Evolutionary conservation across 2,888 invertebrate genomes (phyloP).

Genomic region (Hydriomena furcata): DNA sequence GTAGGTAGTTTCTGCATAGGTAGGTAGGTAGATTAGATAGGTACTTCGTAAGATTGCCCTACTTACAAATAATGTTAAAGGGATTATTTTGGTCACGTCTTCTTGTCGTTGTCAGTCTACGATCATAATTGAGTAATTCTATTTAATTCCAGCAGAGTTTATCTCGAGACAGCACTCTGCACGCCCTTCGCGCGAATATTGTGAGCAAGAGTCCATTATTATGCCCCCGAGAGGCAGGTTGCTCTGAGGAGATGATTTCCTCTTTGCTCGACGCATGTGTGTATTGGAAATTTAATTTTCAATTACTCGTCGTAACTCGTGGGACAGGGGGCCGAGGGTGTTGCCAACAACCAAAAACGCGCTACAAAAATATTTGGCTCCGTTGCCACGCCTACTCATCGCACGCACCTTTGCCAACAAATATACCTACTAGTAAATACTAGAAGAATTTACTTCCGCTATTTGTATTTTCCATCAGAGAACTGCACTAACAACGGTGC

Average conservation of each 20-base stretch:
- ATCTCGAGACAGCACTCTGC: too few species aligned
- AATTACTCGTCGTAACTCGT: neutral
- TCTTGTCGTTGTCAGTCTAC: neutral
- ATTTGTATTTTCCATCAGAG: too few species aligned
- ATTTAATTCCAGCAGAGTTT: neutral
- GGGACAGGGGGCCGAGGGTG: neutral
- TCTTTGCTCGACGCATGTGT: neutral
- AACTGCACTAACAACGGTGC: too few species aligned
- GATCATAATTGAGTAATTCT: neutral
- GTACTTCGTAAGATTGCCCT: too few species aligned
- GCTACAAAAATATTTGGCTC: neutral
- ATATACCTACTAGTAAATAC: constrained; percentile 2
- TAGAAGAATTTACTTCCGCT: neutral
- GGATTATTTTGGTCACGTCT: neutral
- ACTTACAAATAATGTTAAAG: too few species aligned
- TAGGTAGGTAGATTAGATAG: too few species aligned
- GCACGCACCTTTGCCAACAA: constrained; percentile 4
- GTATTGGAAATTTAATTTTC: neutral
- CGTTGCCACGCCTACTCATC: neutral
- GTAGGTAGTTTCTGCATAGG: too few species aligned
- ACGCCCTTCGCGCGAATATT: neutral
- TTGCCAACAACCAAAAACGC: constrained; percentile 7
- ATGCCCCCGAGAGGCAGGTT: neutral
- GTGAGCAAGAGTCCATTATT: neutral
- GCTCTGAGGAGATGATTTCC: neutral